Conservation (phyloP, 2,797 vertebrate species). For the Austrolebias charrua region DNA sequence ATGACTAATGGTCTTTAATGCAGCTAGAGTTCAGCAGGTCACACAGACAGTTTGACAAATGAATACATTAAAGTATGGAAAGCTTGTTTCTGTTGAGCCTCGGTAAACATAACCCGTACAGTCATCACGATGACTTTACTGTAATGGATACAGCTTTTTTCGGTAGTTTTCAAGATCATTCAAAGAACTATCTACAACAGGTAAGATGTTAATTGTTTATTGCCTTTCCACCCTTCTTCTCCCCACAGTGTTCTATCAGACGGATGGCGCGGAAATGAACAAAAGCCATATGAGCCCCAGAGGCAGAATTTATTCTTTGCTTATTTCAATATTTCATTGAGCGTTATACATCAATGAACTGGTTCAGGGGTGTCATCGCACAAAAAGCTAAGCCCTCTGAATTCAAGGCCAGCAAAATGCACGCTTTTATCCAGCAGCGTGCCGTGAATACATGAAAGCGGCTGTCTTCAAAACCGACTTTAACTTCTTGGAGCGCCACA, state of each 20-base stretch:
- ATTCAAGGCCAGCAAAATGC: slow-evolving; percentile 48
- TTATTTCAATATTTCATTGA: slow-evolving; percentile 73
- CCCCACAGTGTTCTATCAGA: too few relatives aligned
- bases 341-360: slow-evolving; percentile 72
- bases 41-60: slow-evolving; percentile 8
- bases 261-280: slow-evolving; percentile 63
- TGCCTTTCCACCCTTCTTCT: slow-evolving; percentile 18
- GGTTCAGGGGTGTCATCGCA: slow-evolving; percentile 59
- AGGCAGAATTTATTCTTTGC: slow-evolving; percentile 39
- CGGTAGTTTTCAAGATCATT: too few relatives aligned
- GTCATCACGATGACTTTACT: too few relatives aligned
- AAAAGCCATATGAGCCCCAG: slow-evolving; percentile 38
- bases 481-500: slow-evolving; percentile 27
- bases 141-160: too few relatives aligned
- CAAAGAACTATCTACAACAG: too few relatives aligned
- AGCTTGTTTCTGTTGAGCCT: neutral
- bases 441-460: slow-evolving; percentile 54
- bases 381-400: slow-evolving; percentile 59
- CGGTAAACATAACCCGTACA: too few relatives aligned
- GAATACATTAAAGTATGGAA: slow-evolving; percentile 10
- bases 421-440: slow-evolving; percentile 52
- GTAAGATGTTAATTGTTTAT: neutral
- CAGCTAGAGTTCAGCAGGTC: slow-evolving; percentile 30
- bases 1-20: slow-evolving; percentile 48
- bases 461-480: slow-evolving; percentile 35